Evolutionary conservation across 2,888 invertebrate species (phyloP).

Genomic region (Morpho deidamia): DNA sequence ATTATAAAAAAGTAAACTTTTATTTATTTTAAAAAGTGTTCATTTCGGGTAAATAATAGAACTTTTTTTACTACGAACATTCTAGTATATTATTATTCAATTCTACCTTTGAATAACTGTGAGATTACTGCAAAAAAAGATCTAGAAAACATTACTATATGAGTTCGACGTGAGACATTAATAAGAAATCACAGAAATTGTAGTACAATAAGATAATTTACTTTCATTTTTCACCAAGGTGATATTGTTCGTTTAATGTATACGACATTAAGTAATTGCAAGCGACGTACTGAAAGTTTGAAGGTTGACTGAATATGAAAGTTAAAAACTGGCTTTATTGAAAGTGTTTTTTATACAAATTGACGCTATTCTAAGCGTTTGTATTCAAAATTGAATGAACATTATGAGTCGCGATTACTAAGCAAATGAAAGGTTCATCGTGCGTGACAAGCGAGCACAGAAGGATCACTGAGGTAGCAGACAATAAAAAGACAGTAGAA

Average conservation of each 20-base stretch:
- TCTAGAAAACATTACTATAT: not conserved
- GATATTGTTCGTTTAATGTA: not conserved
- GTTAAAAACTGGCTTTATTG: not conserved
- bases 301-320: not conserved
- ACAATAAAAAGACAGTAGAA: too few relatives aligned
- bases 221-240: conserved; percentile 10
- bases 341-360: not conserved
- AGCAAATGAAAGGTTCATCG: too few relatives aligned
- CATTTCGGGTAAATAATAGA: too few relatives aligned
- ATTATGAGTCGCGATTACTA: too few relatives aligned
- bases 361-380: too few relatives aligned
- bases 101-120: not conserved
- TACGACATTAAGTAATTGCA: not conserved
- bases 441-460: too few relatives aligned
- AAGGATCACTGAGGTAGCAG: too few relatives aligned
- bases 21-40: too few relatives aligned
- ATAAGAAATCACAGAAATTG: conserved; percentile 5
- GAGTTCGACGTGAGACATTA: conserved; percentile 6
- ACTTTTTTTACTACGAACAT: too few relatives aligned
- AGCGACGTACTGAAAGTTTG: not conserved
- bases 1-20: too few relatives aligned
- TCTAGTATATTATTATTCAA: not conserved
- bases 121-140: conserved; percentile 3
- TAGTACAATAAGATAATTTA: not conserved
- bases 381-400: too few relatives aligned